Evolutionary conservation across 2,888 invertebrate genomes (phyloP).

Genomic region (Pherbina coryleti): DNA sequence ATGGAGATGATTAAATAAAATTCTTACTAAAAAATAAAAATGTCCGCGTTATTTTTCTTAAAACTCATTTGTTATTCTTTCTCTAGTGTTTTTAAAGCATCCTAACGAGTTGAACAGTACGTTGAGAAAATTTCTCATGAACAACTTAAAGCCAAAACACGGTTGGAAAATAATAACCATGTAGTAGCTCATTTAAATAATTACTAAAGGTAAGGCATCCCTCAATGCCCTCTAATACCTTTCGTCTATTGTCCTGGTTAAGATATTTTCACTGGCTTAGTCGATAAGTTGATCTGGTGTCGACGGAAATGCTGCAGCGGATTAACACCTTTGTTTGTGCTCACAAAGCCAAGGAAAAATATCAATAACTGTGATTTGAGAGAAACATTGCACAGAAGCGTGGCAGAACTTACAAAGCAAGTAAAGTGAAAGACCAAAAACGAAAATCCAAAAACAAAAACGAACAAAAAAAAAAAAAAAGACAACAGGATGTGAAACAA

Average conservation of each 20-base stretch:
- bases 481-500: conserved; percentile 21
- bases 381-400: not conserved
- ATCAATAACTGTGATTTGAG: not conserved
- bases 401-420: not conserved
- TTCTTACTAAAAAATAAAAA: too few relatives aligned
- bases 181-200: not conserved
- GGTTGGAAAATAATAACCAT: not conserved
- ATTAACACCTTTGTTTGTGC: conserved; percentile 30
- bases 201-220: not conserved
- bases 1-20: too few relatives aligned
- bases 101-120: not conserved
- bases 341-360: not conserved
- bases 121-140: not conserved
- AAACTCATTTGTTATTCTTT: too few relatives aligned
- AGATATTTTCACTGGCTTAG: not conserved
- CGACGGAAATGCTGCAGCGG: conserved; percentile 8
- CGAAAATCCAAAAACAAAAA: too few relatives aligned
- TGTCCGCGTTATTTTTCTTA: too few relatives aligned
- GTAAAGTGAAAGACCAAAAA: not conserved
- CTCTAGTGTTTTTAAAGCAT: too few relatives aligned
- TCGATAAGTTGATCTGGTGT: not conserved
- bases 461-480: not conserved
- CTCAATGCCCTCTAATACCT: not conserved
- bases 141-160: not conserved
- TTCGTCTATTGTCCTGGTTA: not conserved